Evolutionary conservation across 2,113 vertebrate genomes (phyloP).

Genomic region (Alethe diademata): DNA sequence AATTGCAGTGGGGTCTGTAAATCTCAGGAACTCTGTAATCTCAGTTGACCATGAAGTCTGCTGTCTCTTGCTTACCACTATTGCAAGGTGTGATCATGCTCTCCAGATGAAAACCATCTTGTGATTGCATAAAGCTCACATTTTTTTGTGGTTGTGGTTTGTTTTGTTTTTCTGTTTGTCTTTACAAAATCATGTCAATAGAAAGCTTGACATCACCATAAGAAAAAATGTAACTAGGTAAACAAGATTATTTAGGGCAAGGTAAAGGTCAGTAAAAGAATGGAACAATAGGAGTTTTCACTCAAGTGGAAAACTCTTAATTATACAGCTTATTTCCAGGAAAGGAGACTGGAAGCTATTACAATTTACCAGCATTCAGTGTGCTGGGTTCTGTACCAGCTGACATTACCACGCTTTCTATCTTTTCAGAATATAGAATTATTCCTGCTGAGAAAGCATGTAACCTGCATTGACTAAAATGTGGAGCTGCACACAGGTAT

Average conservation of each 20-base stretch:
- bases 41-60: not conserved
- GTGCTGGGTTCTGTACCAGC: not conserved
- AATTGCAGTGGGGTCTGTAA: not conserved
- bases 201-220: not conserved
- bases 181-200: not conserved
- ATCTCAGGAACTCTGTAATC: not conserved
- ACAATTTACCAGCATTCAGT: not conserved
- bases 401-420: not conserved
- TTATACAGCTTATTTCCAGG: slow-evolving; percentile 11
- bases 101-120: not conserved
- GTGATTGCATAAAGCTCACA: not conserved
- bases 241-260: not conserved
- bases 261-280: slow-evolving; percentile 14
- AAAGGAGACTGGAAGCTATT: not conserved
- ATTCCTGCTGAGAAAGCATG: not conserved
- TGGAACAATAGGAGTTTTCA: not conserved
- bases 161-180: not conserved
- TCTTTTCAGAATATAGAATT: slow-evolving; percentile 12
- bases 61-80: not conserved
- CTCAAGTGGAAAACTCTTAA: slow-evolving; percentile 4
- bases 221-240: not conserved
- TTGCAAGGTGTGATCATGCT: not conserved
- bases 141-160: not conserved
- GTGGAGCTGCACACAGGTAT: not conserved
- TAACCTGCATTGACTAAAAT: not conserved